Base-by-base conservation (phyloP, 2,113 vertebrate species). In the Sceloporus undulatus region DNA sequence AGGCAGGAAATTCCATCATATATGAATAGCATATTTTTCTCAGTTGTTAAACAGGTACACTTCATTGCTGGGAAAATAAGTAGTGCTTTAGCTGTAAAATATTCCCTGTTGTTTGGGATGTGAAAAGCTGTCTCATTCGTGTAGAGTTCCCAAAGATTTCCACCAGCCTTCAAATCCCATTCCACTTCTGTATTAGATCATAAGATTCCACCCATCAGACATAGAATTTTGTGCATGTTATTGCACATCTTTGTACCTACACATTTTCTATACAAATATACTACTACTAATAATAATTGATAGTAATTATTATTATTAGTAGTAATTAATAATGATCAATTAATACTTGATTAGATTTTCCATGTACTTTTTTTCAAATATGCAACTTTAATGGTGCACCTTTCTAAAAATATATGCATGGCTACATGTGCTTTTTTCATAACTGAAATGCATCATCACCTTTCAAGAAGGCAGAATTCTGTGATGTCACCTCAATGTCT, bases 51-150 rank as follows among this genome's bases (percentile, higher is more conserved):
- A 66, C 59, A 68, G 0, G 4, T 2, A 16, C 27, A 38, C 29
- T 79, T 86, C 66, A 62, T 52, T 21, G 6, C 42, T 68, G 42
- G 59, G 48, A 92, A 88, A 89, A 19, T 77, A 54, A 79, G 59
- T 23, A n/a, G n/a, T 66, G 40, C 29, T 78, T 77, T 78, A 38
- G 40, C 74, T 29, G 40, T 16, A 85, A 75, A 42, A 48, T 19
- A 86, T 78, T 77, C 40, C 78, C 38, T 52, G 21, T 1, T 79
- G 29, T 29, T 27, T 10, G 13, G 59, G 34, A 18, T 65, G 79
- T 71, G 68, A 71, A 71, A 71, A 71, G 25, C 68, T 29, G 68
- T 71, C 68, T 27, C 27, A 29, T 71, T 71, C 10, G 9, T 29
- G 29, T 27, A 27, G 27, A 71, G 7, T 71, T 66, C 65, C 21